Base-by-base conservation (phyloP, 2,797 vertebrate genomes). In the Bucorvus abyssinicus region DNA sequence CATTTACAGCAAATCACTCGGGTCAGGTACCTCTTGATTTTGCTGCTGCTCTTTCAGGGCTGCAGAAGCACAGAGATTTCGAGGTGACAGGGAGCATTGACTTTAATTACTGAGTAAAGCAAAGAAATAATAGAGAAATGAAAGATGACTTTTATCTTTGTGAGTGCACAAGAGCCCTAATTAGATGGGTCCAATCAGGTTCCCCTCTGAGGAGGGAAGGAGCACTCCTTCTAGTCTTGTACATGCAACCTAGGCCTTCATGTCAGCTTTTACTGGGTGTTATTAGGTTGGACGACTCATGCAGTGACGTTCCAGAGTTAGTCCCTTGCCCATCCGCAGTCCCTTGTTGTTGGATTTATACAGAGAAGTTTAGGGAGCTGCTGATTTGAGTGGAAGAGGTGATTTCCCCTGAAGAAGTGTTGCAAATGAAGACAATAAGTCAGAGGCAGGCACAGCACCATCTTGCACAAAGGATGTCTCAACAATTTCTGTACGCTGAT, bases 291-390 rank as follows among this genome's bases (percentile, higher is more conserved):
- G 12, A 27, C 9, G 29, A 6, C 36, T 60, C 5, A 6, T 7
- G n/a, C 3, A 16, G n/a, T 3, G 12, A 59, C 17, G 23, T 65
- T 78, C 34, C 19, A 8, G 49, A n/a, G 27, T 75, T 36, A 45
- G 5, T 3, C 16, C 52, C 26, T 85, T 1, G 0, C 19, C 27
- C 24, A 27, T n/a, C n/a, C n/a, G n/a, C n/a, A n/a, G n/a, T n/a
- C n/a, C n/a, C n/a, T n/a, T n/a, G n/a, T 17, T 32, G 29, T 24
- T 53, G 47, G 50, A 40, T 83, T 60, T 47, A 53, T 38, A 14
- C 24, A 44, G 63, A 44, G 21, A 56, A 77, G 32, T 13, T 21
- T 30, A 13, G 17, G 36, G 60, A 87, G 53, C 14, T 59, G 40
- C 32, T 63, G 57, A n/a, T 59, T 67, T 18, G 63, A 55, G 19